Conservation (phyloP, 2,888 invertebrate genomes). For the Apoda limacodes region DNA sequence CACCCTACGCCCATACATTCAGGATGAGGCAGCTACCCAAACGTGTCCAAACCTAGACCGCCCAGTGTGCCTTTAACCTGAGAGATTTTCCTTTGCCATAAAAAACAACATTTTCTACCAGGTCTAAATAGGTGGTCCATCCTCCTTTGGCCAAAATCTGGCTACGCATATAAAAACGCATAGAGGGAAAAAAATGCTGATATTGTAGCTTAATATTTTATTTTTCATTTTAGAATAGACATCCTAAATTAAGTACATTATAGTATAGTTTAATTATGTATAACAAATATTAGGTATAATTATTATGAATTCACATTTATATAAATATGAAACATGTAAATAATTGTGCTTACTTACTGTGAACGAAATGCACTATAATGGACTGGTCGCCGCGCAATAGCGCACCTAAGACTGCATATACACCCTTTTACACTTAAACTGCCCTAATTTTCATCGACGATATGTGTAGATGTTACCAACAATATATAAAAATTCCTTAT, state of each 20-base stretch:
- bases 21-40: no score
- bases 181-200: constrained; percentile 30
- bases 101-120: no score
- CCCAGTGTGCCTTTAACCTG: no score
- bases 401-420: constrained; percentile 29
- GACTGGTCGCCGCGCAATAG: constrained; percentile 54
- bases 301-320: constrained; percentile 54
- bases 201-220: constrained; percentile 55
- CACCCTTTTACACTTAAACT: constrained; percentile 27
- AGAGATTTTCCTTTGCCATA: no score
- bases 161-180: no score
- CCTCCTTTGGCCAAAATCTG: no score
- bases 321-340: constrained; percentile 46
- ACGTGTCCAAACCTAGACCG: no score
- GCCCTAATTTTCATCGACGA: constrained; percentile 38
- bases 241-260: constrained; percentile 62
- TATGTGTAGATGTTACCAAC: constrained; percentile 45
- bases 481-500: constrained; percentile 26
- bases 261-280: constrained; percentile 56
- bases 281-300: constrained; percentile 61
- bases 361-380: constrained; percentile 64
- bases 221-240: constrained; percentile 53
- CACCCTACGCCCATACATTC: no score
- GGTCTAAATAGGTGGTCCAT: no score
- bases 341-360: constrained; percentile 61